Conservation (phyloP, 2,888 invertebrate species). For the Zygothrica quintamaculata region DNA sequence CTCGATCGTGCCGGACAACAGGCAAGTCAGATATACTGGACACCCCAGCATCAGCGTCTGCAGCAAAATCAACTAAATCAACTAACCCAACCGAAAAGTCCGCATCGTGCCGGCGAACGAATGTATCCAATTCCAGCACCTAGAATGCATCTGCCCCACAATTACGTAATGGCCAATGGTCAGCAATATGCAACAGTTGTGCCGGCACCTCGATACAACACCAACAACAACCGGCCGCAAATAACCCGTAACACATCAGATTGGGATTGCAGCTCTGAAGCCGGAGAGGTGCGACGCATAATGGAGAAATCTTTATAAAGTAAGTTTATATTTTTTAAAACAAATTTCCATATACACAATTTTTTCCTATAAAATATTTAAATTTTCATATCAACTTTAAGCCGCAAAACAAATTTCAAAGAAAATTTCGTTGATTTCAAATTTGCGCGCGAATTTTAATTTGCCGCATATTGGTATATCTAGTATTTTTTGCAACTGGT, state of each 20-base stretch:
- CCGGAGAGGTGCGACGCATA: conserved; percentile 89
- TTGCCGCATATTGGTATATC: too few relatives aligned
- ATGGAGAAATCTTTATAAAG: conserved; percentile 74
- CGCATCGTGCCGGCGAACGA: conserved; percentile 66
- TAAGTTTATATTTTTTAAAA: conserved; percentile 2
- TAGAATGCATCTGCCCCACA: conserved; percentile 29
- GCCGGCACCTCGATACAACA: conserved; percentile 44
- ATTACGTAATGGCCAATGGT: conserved; percentile 39
- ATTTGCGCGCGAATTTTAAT: background rate
- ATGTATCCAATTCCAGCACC: conserved; percentile 67
- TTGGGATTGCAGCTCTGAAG: conserved; percentile 90
- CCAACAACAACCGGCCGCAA: conserved; percentile 30
- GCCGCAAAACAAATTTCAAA: too few relatives aligned
- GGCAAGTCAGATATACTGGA: conserved; percentile 82
- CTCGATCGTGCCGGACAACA: conserved; percentile 80
- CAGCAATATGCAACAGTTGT: conserved; percentile 52
- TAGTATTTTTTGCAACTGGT: too few relatives aligned
- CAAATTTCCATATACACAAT: too few relatives aligned
- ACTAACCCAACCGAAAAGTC: conserved; percentile 60
- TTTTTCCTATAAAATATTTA: too few relatives aligned
- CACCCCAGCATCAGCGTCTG: conserved; percentile 74
- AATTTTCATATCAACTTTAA: too few relatives aligned
- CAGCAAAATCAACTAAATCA: conserved; percentile 56
- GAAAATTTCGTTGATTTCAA: too few relatives aligned
- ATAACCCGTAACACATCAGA: conserved; percentile 81